These are phyloP conservation scores for Drosophila koepferae DNA, from an alignment of 2,888 invertebrate species.

Conservation along the genomic window DNA sequence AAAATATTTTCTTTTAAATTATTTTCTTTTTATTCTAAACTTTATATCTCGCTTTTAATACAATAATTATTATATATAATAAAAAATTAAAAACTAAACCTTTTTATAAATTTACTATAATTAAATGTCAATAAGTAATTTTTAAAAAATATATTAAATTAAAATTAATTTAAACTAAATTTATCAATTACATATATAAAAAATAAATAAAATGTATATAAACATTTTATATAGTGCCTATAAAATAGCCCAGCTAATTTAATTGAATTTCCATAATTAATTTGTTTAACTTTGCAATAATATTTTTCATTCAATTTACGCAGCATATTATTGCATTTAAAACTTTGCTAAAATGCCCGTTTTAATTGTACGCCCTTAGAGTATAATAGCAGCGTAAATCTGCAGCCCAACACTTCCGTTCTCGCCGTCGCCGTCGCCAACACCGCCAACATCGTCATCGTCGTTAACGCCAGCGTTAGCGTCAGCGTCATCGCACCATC, in stretches of 20 bases:
- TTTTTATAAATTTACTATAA: too few species aligned
- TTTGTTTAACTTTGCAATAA: not conserved
- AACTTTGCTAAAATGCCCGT: slow-evolving; percentile 7
- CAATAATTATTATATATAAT: too few species aligned
- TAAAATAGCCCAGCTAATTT: not conserved
- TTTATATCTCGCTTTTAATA: too few species aligned
- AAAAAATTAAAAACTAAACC: too few species aligned
- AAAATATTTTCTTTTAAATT: too few species aligned
- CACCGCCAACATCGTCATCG: slow-evolving; percentile 6
- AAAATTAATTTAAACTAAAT: not conserved
- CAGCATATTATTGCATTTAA: not conserved
- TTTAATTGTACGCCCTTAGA: slow-evolving; percentile 3
- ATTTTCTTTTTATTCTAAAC: too few species aligned
- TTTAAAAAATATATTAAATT: not conserved
- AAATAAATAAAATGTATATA: too few species aligned
- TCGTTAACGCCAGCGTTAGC: slow-evolving; percentile 8
- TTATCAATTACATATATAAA: too few species aligned
- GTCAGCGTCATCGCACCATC: slow-evolving; percentile 22
- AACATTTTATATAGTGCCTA: too few species aligned
- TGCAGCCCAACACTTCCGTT: slow-evolving; percentile 51
- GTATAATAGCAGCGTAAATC: slow-evolving; percentile 55
- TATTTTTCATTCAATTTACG: not conserved
- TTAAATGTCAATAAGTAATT: too few species aligned
- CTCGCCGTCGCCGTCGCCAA: slow-evolving; percentile 17
- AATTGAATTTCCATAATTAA: not conserved